Conservation (phyloP, 2,113 vertebrate species). For the Pollachius pollachius region DNA sequence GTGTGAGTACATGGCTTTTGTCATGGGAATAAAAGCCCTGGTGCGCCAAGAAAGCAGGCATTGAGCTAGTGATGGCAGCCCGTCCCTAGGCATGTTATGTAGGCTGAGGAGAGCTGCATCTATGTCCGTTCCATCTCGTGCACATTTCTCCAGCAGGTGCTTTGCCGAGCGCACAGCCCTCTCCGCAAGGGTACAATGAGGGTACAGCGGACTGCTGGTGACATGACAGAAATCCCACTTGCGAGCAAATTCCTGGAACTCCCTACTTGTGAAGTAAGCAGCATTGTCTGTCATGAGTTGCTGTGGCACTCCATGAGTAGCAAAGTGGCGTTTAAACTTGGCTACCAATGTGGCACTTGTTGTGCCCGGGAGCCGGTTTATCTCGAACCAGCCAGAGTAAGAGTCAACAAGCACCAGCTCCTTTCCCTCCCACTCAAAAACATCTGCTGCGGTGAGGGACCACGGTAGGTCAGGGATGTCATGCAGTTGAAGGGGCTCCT, state of each 20-base stretch:
- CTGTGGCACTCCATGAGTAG: too few relatives aligned
- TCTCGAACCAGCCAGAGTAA: slow-evolving; percentile 14
- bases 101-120: slow-evolving; percentile 7
- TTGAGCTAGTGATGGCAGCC: slow-evolving; percentile 2
- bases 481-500: slow-evolving; percentile 3
- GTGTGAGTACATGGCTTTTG: too few relatives aligned
- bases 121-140: not conserved
- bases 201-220: not conserved
- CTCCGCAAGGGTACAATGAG: not conserved
- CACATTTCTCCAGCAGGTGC: not conserved
- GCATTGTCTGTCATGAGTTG: too few relatives aligned
- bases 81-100: not conserved
- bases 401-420: slow-evolving; percentile 1
- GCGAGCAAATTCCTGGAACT: too few relatives aligned
- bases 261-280: too few relatives aligned
- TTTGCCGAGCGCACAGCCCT: not conserved
- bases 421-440: not conserved
- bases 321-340: not conserved
- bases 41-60: not conserved
- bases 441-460: not conserved
- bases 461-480: slow-evolving; percentile 15
- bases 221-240: too few relatives aligned
- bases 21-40: too few relatives aligned
- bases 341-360: slow-evolving; percentile 10
- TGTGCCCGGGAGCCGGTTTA: slow-evolving; percentile 7